Evolutionary conservation across 2,888 invertebrate genomes (phyloP), one percentile per base, ranked within the genome.

Genomic region (Euproctis similis): DNA sequence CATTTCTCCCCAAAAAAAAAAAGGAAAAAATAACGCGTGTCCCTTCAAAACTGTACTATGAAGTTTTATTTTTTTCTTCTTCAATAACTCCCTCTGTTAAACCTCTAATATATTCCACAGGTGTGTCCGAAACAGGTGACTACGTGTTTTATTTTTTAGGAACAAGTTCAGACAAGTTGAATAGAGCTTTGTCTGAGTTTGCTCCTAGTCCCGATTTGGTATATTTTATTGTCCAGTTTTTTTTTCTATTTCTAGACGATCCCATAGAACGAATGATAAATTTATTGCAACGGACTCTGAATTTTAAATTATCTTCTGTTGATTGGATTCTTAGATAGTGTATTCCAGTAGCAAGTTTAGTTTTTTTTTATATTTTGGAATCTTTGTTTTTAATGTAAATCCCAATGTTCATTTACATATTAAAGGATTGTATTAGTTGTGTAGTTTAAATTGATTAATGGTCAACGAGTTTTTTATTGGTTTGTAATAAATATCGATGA

Each of bases 91-190:
- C 24, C 27, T 27, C 48, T 56, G 47, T 33, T 31, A 39, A 37
- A 19, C 26, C 14, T 32, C 41, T 70, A 67, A 70, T 64, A 50
- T 72, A 76, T 71, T 59, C 71, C 67, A 76, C 78, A 77, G 75
- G 77, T 80, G 78, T 63, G 56, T 53, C 55, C 59, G 46, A 59
- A 68, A 73, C 80, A 80, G 76, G 78, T 77, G 77, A 56, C 51
- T 39, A 42, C 42, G 53, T 53, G 42, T 27, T 39, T 35, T 23
- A 12, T 37, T 42, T 42, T 51, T 42, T 39, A 26, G 14, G 32
- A 59, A 70, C 78, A 72, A 49, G 77, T 77, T 65, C 64, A 63
- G 66, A 78, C 80, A 75, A 66, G 78, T 71, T 70, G 71, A 71
- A 69, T 72, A 70, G 61, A 50, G 62, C 56, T 67, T 68, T 73